phyloP scores from a whole-genome alignment of 1,140 invertebrate species.

The Chlorops oryzae region DNA sequence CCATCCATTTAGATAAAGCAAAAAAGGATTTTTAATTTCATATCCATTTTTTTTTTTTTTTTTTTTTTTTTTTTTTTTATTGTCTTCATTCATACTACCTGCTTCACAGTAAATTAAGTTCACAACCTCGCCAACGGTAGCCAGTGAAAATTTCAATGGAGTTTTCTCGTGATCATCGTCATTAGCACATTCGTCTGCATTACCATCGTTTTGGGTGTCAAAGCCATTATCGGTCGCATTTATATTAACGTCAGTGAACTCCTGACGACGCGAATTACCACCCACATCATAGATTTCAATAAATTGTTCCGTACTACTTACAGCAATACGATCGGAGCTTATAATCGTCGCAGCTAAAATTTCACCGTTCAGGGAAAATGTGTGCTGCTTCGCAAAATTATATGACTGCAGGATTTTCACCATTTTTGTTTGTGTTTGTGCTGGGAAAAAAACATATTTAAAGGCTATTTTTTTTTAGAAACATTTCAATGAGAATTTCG shows the following conservation, averaged over 20 bases:
- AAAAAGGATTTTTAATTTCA: no score
- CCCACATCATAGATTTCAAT: slow-evolving; percentile 44
- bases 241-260: slow-evolving; percentile 4
- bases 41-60: no score
- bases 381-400: slow-evolving; percentile 43
- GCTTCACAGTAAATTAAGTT: slow-evolving; percentile 42
- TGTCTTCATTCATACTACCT: slow-evolving; percentile 19
- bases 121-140: slow-evolving; percentile 42
- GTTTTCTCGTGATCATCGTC: no score
- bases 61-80: no score
- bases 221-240: background rate
- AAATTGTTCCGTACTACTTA: slow-evolving; percentile 43
- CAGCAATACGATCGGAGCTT: slow-evolving; percentile 38
- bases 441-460: no score
- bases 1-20: no score
- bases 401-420: slow-evolving; percentile 45
- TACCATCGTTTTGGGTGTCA: slow-evolving; percentile 6
- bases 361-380: slow-evolving; percentile 39
- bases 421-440: slow-evolving; percentile 23
- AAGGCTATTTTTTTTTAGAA: slow-evolving; percentile 2
- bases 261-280: slow-evolving; percentile 27
- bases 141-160: slow-evolving; percentile 31
- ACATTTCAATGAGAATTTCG: slow-evolving; percentile 13
- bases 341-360: slow-evolving; percentile 39
- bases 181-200: background rate